Base-by-base conservation (phyloP, 64 coral and sea anemone genomes). In the Stichodactyla helianthus region DNA sequence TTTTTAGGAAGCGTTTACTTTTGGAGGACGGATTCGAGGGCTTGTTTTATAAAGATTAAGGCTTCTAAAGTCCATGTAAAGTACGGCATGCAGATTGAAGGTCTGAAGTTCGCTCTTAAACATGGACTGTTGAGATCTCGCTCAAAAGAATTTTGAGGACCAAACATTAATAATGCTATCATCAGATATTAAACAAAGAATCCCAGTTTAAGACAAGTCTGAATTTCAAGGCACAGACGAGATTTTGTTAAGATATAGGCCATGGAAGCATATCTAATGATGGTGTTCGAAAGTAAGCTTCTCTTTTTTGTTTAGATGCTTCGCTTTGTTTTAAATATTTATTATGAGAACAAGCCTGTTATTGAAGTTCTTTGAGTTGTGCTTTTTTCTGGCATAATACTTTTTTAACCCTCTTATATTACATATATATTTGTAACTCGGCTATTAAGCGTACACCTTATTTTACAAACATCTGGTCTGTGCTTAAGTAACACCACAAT, bases 11-110 rank as follows among this genome's bases (percentile, higher is more conserved):
- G 20, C 26, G 25, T 74, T 27, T 0, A 31, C 2, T 0, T 10
- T 10, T 2, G 23, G 2, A 23, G n/a, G 31, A 74, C 4, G 9
- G 68, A 74, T 23, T 31, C 12, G 68, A 68, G 68, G 9, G 8
- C 68, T 74, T 74, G 35, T 74, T 74, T n/a, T 74, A 74, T 27
- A 5, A 31, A 74, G 68, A 74, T 74, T 74, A 31, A 74, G 63
- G 6, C 63, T 68, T 68, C 18, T n/a, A 60, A 68, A 68, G 23
- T 74, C 35, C 35, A 35, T 74, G 26, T 23, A 28, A 74, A 74
- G 25, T 15, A 74, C 7, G 2, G 11, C 27, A 12, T 12, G 56
- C 56, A 5, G 1, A 59, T 10, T 2, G 9, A 2, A 59, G 10
- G 2, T 12, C 15, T 2, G 9, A 2, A 59, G 10, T 59, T 12